Base-by-base conservation (phyloP, 35 echinoderm and acorn worm genomes). In the Chiridota heheva region DNA sequence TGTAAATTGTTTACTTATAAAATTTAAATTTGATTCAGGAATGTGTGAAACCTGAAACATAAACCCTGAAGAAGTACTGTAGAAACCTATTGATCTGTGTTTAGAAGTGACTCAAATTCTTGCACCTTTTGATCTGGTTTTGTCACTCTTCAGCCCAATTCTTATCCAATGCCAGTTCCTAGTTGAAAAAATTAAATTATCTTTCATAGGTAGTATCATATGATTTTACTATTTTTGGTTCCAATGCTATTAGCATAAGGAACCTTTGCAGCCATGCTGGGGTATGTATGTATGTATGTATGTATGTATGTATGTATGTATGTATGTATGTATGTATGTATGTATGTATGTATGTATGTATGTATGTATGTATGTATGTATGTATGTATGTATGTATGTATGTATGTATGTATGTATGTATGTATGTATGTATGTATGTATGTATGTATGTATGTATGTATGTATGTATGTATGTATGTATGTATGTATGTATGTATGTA, bases 311-410 rank as follows among this genome's bases (percentile, higher is more conserved):
- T 53, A 53, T 53, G n/a, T 53, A 13, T 53, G 48, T 53, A 7
- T 13, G 10, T 29, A 31, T 65, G 61, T 65, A 27, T 65, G 28
- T 65, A 27, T 29, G 28, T 13, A 7, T 65, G 61, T 65, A 7
- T 13, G 10, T 65, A 27, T 65, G 28, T 65, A 27, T 65, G 28
- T 65, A 27, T 65, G 28, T 65, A 27, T 65, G 28, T 65, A 31
- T 65, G 61, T 65, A 31, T 65, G 61, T 65, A 31, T 65, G 61
- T 65, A 31, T 65, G 61, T 65, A 31, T 65, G 61, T 65, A 31
- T 65, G 61, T 65, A 31, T 65, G 61, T 65, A 31, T 65, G 61
- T 65, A 31, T 65, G 61, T 65, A 31, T 65, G 61, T 65, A 31
- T 65, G 61, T 65, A 31, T 65, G 61, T 65, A 31, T 65, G 61